A percentile compares a stretch with the other conserved stretches of the same genome.
phyloP scores from a whole-genome alignment of 2,113 vertebrate genomes.

The Numida meleagris region DNA sequence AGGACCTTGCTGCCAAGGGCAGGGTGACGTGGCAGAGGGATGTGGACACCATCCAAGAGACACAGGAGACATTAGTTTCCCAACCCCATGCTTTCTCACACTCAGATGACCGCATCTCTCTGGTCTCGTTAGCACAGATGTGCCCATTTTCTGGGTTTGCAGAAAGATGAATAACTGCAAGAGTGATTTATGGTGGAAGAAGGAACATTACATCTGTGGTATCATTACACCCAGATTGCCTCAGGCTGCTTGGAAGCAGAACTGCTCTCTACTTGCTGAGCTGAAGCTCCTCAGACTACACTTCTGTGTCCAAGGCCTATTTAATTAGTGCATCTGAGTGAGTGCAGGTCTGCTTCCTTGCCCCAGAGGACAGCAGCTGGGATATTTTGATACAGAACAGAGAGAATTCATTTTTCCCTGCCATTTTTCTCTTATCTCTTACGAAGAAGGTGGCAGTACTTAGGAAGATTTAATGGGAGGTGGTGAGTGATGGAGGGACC shows the following conservation, averaged over 20 bases:
- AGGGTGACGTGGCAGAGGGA: not conserved
- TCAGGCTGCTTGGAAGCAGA: not conserved
- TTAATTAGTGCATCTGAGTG: slow-evolving; percentile 38
- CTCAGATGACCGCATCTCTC: not conserved
- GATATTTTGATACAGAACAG: slow-evolving; percentile 17
- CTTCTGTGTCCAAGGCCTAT: not conserved
- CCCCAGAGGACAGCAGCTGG: not conserved
- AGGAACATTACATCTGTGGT: not conserved
- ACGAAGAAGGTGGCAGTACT: not conserved
- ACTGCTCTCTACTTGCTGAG: not conserved
- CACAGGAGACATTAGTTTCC: not conserved
- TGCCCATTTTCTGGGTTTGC: not conserved
- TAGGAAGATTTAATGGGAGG: not conserved
- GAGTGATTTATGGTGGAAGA: not conserved
- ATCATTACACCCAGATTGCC: slow-evolving; percentile 2
- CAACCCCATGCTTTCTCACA: not conserved
- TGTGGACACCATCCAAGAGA: not conserved
- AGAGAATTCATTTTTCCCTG: not conserved
- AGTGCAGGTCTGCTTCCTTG: slow-evolving; percentile 9
- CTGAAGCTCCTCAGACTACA: not conserved
- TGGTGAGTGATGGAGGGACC: not conserved
- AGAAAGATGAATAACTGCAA: not conserved
- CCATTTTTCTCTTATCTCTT: not conserved
- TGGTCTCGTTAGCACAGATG: not conserved
- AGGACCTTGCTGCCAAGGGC: not conserved